A percentile compares a stretch with the other conserved stretches of the same genome.
Conservation (phyloP, 1,140 invertebrate species). For the Drosophila cardini region DNA sequence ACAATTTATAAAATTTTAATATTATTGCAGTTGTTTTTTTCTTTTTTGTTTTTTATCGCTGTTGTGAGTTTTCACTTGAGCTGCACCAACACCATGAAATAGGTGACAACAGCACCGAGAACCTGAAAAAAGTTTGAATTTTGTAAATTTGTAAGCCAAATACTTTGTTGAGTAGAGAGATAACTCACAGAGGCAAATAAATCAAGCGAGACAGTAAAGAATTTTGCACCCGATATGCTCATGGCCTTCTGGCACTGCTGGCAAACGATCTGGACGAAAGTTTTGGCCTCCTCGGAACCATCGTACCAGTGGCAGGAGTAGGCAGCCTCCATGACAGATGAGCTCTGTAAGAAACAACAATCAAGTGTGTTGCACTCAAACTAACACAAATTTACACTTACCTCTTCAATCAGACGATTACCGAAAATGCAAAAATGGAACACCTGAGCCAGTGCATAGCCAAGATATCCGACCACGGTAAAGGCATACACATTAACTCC, state of each 20-base stretch:
- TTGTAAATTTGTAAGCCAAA: constrained; percentile 25
- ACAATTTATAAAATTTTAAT: constrained; percentile 48
- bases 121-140: constrained; percentile 86
- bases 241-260: constrained; percentile 95
- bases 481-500: constrained; percentile 90
- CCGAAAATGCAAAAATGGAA: constrained; percentile 94
- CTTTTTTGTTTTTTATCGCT: not conserved
- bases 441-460: constrained; percentile 92
- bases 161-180: not conserved
- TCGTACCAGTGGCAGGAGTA: constrained; percentile 95
- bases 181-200: constrained; percentile 92
- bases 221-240: constrained; percentile 94
- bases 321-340: constrained; percentile 94
- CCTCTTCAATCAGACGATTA: constrained; percentile 93
- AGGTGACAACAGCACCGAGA: constrained; percentile 94
- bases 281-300: constrained; percentile 94
- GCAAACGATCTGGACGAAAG: constrained; percentile 95
- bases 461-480: constrained; percentile 90
- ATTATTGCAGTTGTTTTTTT: constrained; percentile 14
- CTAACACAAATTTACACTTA: constrained; percentile 77
- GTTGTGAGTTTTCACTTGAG: constrained; percentile 87
- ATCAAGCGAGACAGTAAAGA: constrained; percentile 94
- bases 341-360: constrained; percentile 87
- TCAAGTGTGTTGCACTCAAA: not conserved
- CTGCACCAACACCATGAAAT: constrained; percentile 95